These are phyloP conservation scores for Fabriciana adippe DNA, from an alignment of 2,888 invertebrate species.

Conservation along the genomic window DNA sequence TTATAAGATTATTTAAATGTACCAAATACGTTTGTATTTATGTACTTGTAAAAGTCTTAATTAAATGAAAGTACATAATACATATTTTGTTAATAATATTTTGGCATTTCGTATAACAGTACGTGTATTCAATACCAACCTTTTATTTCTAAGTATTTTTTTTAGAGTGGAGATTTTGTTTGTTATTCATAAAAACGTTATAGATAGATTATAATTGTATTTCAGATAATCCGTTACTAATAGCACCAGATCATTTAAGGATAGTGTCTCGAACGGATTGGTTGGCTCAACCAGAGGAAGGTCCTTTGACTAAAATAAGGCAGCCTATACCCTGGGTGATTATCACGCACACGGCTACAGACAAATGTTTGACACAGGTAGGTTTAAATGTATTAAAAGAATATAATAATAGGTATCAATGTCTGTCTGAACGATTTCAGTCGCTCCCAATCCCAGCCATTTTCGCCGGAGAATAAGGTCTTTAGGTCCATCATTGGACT, in stretches of 20 bases:
- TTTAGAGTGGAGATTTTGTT: background rate
- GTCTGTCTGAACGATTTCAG: no score
- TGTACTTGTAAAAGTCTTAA: no score
- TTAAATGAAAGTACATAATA: no score
- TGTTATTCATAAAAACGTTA: background rate
- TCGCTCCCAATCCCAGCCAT: no score
- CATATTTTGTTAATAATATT: no score
- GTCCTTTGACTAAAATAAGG: conserved; percentile 54
- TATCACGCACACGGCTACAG: conserved; percentile 85
- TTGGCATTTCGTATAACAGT: no score
- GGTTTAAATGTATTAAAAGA: background rate
- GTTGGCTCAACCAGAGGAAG: conserved; percentile 84
- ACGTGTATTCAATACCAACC: no score
- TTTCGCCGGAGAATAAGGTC: no score
- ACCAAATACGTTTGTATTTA: no score
- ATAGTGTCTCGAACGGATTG: conserved; percentile 84
- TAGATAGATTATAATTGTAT: conserved; percentile 32
- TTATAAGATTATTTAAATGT: no score
- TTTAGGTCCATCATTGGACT: no score
- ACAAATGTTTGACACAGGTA: conserved; percentile 81
- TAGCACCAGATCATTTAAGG: conserved; percentile 71
- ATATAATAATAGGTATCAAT: background rate
- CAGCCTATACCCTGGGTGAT: conserved; percentile 80
- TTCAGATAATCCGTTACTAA: conserved; percentile 63
- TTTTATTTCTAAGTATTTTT: no score